phyloP scores from a whole-genome alignment of 2,888 invertebrate species.

The Dasypolia templi region DNA sequence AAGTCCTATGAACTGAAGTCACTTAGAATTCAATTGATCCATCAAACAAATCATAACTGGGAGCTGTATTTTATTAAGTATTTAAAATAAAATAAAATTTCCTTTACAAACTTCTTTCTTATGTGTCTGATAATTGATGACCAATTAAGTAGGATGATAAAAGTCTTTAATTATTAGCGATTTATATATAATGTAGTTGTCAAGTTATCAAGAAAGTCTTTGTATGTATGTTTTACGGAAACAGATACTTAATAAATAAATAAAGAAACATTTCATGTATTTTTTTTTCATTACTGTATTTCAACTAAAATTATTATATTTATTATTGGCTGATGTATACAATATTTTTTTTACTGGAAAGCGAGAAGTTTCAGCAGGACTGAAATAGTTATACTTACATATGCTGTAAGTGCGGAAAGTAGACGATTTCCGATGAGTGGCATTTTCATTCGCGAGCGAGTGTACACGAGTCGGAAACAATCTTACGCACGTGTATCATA shows the following conservation, averaged over 20 bases:
- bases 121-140: conserved; percentile 45
- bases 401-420: too few species aligned
- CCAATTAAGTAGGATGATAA: conserved; percentile 54
- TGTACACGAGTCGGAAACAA: too few species aligned
- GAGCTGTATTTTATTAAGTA: conserved; percentile 11
- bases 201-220: conserved; percentile 22
- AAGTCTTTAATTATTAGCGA: conserved; percentile 57
- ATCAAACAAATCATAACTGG: conserved; percentile 28
- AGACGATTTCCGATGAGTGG: too few species aligned
- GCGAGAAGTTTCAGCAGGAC: too few species aligned
- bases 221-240: conserved; percentile 26
- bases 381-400: too few species aligned
- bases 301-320: conserved; percentile 5
- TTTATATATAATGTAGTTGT: conserved; percentile 23
- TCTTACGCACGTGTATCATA: too few species aligned
- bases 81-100: conserved; percentile 12
- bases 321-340: background rate
- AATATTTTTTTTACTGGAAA: background rate
- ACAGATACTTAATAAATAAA: conserved; percentile 23
- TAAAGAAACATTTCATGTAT: background rate
- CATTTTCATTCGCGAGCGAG: too few species aligned
- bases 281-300: background rate
- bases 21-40: conserved; percentile 34
- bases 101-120: conserved; percentile 28
- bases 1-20: conserved; percentile 53